phyloP scores from a whole-genome alignment of 2,113 vertebrate species.

The Mola mola region DNA sequence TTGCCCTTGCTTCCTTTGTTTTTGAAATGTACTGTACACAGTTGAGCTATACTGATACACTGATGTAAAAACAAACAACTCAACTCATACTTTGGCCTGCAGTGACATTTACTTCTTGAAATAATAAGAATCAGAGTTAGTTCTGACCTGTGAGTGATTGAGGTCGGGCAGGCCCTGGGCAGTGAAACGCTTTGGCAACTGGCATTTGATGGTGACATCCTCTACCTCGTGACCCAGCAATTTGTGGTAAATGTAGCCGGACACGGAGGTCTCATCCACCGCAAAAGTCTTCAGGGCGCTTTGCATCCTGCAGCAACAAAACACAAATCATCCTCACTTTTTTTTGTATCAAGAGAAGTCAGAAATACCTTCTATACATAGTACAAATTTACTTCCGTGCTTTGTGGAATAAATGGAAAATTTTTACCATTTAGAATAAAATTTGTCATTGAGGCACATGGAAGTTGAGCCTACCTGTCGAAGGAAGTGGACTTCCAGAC shows the following conservation, averaged over 20 bases:
- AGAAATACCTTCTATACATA: too few relatives aligned
- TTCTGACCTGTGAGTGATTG: slow-evolving; percentile 95
- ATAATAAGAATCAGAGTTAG: too few relatives aligned
- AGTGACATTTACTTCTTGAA: background rate
- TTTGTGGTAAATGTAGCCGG: slow-evolving; percentile 98
- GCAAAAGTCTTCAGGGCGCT: slow-evolving; percentile 97
- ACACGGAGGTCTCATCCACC: slow-evolving; percentile 97
- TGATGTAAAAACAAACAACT: background rate
- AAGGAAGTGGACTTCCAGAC: slow-evolving; percentile 99
- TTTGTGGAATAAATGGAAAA: too few relatives aligned
- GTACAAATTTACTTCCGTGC: too few relatives aligned
- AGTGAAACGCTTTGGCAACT: slow-evolving; percentile 97
- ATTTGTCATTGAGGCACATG: background rate
- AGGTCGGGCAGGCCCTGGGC: slow-evolving; percentile 97
- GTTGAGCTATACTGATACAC: background rate
- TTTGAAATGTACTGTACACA: background rate
- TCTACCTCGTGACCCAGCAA: slow-evolving; percentile 97
- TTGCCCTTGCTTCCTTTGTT: background rate
- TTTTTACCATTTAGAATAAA: background rate
- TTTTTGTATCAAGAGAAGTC: too few relatives aligned
- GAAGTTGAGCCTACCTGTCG: slow-evolving; percentile 84
- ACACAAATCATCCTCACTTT: too few relatives aligned
- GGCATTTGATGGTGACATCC: slow-evolving; percentile 98
- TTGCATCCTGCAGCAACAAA: slow-evolving; percentile 88
- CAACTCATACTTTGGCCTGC: background rate